Evolutionary conservation across 2,113 vertebrate species (phyloP).

Genomic region (Acrocephalus kingi): DNA sequence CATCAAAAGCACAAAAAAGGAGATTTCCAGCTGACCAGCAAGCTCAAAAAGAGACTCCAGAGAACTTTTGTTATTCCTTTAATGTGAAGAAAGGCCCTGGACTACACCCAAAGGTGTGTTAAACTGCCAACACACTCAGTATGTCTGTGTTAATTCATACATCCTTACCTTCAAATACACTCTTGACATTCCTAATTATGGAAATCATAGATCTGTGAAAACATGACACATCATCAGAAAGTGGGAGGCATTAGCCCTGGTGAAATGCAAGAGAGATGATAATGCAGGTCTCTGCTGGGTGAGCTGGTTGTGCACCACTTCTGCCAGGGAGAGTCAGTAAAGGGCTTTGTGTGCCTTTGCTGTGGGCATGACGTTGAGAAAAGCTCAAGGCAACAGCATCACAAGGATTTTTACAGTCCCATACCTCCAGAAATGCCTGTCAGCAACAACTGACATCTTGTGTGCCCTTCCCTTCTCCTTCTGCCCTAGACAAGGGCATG

Average conservation of each 20-base stretch:
- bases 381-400: background rate
- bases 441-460: fast-evolving
- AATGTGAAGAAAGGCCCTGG: background rate
- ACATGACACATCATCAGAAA: background rate
- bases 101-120: background rate
- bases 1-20: background rate
- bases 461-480: background rate
- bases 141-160: background rate
- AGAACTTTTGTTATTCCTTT: background rate
- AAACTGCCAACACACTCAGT: background rate
- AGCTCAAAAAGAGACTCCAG: background rate
- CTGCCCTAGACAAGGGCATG: background rate
- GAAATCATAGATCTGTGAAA: background rate
- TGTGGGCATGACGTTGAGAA: background rate
- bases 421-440: background rate
- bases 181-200: background rate
- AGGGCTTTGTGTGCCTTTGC: background rate
- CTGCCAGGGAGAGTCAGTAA: background rate
- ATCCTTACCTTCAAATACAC: background rate
- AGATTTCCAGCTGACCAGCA: background rate
- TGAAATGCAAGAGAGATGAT: background rate
- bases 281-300: background rate
- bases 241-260: background rate
- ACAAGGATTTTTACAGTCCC: background rate
- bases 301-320: background rate